Evolutionary conservation across 2,113 vertebrate species (phyloP).

Genomic region (Crotophaga sulcirostris): DNA sequence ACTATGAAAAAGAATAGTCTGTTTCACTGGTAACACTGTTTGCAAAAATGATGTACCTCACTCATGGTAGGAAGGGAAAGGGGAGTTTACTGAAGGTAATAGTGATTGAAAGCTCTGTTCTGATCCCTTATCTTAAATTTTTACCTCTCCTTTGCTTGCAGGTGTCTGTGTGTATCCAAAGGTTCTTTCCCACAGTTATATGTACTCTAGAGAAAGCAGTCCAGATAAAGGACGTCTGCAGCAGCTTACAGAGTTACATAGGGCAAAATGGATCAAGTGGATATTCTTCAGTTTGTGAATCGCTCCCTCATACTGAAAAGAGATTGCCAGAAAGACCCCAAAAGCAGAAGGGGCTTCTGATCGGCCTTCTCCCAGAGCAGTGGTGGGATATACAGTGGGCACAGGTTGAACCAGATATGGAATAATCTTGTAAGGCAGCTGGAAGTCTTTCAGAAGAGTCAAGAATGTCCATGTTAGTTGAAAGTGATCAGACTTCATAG

Average conservation of each 20-base stretch:
- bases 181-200: not conserved
- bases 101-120: not conserved
- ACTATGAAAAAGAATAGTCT: not conserved
- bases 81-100: not conserved
- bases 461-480: not conserved
- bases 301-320: not conserved
- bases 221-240: not conserved
- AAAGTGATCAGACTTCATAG: not conserved
- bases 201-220: not conserved
- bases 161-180: not conserved
- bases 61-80: not conserved
- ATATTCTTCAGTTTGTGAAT: not conserved
- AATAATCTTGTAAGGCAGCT: not conserved
- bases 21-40: not conserved
- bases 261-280: not conserved
- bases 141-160: not conserved
- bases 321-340: not conserved
- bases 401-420: not conserved
- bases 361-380: not conserved
- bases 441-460: not conserved
- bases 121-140: not conserved
- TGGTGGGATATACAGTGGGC: not conserved
- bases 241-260: rapidly evolving
- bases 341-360: not conserved
- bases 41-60: not conserved